These are phyloP conservation scores for Bergia puertoricense DNA, from an alignment of 92 coral and sea anemone species.

Conservation along the genomic window DNA sequence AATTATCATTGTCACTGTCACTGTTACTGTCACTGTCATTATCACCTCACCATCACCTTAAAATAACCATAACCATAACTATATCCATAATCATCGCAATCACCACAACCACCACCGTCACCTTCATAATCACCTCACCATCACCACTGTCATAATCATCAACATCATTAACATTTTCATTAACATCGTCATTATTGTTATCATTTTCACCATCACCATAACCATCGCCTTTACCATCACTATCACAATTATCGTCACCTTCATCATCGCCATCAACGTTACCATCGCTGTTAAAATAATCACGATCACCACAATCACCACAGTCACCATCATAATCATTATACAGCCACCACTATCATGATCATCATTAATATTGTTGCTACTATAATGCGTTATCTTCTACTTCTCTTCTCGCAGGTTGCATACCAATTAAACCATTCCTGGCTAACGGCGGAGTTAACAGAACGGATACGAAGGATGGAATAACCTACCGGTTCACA, in stretches of 20 bases:
- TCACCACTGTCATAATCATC: neutral
- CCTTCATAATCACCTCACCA: neutral
- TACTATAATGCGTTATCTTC: neutral
- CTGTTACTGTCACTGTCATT: too few species aligned
- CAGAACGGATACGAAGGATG: conserved; percentile 39
- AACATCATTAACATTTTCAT: neutral
- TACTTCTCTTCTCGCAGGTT: conserved; percentile 2
- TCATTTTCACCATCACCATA: neutral
- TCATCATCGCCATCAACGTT: neutral
- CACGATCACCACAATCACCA: too few species aligned
- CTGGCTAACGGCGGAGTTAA: neutral
- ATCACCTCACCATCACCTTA: too few species aligned
- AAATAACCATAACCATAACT: too few species aligned
- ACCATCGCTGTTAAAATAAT: neutral
- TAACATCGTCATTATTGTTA: neutral
- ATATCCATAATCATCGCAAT: too few species aligned
- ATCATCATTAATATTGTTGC: neutral
- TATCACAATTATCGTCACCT: neutral
- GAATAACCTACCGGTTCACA: conserved; percentile 45
- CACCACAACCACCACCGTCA: too few species aligned
- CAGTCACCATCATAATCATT: neutral
- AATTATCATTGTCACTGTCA: too few species aligned
- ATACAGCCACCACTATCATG: neutral
- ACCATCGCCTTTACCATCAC: too few species aligned
- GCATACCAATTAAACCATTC: conserved; percentile 1